Base-by-base conservation (phyloP, 2,888 invertebrate species). In the Aporophyla nigra region DNA sequence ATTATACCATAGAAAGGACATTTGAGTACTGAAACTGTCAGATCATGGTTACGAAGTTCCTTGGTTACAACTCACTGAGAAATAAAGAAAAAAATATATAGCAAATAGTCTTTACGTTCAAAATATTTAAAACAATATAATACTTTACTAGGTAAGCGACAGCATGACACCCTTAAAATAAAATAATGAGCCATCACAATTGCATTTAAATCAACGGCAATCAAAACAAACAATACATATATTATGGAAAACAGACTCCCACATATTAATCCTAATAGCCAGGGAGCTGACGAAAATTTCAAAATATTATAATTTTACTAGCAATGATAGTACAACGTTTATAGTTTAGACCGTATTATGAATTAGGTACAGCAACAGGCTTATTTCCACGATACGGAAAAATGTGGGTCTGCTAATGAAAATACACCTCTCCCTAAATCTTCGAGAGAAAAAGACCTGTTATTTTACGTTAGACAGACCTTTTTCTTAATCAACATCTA, bases 301-400 rank as follows among this genome's bases (percentile, higher is more conserved):
- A 21, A 62, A 24, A n/a, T n/a, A 24, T 63, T 56, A 49, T 56
- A 3, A 54, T 74, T 73, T 53, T 1, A 46, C 40, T 74, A 1
- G 46, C 19, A 9, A 56, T 69, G 9, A 49, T 24, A 56, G 4
- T 46, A 19, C 33, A 46, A 33, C 33, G 33, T 3, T 33, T 33
- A 5, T 61, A 24, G 12, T 56, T 74, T 27, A 6, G 5, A 63
- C 43, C 16, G 16, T 46, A 74, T 49, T 16, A 33, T 46, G 0
- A 54, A 49, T 74, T 6, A n/a, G 9, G 58, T 46, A 33, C 5
- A 56, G n/a, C n/a, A 5, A n/a, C 54, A 54, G 10, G 54, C 54
- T n/a, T 10, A 10, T 54, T 54, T 54, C 10, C 10, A n/a, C 21
- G 54, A n/a, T n/a, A 12, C 54, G 1, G 54, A 4, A 10, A 54